phyloP scores from a whole-genome alignment of 2,113 vertebrate genomes.

The Oxyruncus cristatus region DNA sequence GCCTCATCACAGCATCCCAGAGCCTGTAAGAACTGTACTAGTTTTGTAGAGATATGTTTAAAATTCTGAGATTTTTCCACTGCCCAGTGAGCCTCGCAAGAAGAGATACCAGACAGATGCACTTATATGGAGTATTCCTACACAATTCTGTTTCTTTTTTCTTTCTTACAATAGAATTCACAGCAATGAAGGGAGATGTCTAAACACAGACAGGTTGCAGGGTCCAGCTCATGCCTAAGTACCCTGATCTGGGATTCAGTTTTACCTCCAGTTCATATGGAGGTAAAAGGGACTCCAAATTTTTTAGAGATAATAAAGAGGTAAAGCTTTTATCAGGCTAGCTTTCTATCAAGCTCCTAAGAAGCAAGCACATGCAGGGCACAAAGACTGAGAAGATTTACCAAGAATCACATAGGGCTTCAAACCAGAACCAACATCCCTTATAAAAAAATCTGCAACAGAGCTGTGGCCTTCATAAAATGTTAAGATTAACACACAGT shows the following conservation, averaged over 20 bases:
- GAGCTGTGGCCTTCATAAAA: background rate
- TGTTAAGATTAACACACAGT: background rate
- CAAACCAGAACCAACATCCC: background rate
- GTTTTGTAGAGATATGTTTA: background rate
- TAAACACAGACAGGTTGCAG: background rate
- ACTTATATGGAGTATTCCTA: background rate
- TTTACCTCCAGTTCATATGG: background rate
- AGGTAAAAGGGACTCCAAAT: background rate
- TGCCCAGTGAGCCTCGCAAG: background rate
- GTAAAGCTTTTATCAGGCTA: background rate
- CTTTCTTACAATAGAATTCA: background rate
- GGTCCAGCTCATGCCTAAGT: background rate
- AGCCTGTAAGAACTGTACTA: background rate
- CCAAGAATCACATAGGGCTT: background rate
- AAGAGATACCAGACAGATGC: background rate
- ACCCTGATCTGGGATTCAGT: background rate
- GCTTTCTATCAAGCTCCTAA: background rate
- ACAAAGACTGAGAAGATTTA: background rate
- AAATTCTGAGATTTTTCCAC: background rate
- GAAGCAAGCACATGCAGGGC: background rate
- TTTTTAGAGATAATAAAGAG: background rate
- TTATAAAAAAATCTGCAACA: background rate
- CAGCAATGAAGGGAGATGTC: background rate
- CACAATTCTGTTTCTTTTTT: background rate
- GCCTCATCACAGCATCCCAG: background rate